Evolutionary conservation across 2,113 vertebrate genomes (phyloP).

Genomic region (Gnathonemus echidnorhynchus): DNA sequence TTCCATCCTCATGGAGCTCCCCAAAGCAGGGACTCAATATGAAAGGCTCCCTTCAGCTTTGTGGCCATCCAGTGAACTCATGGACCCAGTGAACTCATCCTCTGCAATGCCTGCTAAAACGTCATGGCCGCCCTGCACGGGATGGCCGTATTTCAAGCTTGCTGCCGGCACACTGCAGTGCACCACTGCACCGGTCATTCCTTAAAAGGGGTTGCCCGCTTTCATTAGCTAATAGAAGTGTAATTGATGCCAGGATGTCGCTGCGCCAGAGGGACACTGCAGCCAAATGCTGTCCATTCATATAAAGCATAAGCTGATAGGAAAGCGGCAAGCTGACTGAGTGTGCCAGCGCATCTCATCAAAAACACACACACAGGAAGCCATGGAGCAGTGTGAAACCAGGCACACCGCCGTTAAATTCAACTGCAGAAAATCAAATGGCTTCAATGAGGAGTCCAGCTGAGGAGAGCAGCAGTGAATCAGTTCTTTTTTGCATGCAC

Average conservation of each 20-base stretch:
- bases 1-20: neutral
- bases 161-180: constrained; percentile 23
- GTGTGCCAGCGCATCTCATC: neutral
- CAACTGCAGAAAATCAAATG: neutral
- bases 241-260: constrained; percentile 34
- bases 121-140: neutral
- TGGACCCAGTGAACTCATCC: neutral
- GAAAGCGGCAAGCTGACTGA: neutral
- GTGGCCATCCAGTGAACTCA: neutral
- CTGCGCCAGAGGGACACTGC: constrained; percentile 16
- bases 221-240: constrained; percentile 48
- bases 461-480: neutral
- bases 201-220: constrained; percentile 42
- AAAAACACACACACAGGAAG: neutral
- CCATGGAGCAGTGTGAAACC: neutral
- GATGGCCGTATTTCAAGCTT: constrained; percentile 35
- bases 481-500: neutral
- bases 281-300: constrained; percentile 2
- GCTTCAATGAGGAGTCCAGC: neutral
- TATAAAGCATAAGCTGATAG: neutral
- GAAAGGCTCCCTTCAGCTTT: neutral
- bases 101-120: neutral
- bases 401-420: neutral
- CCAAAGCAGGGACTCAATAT: neutral
- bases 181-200: constrained; percentile 43